Conservation (phyloP, 2,113 vertebrate species). For the Anoura caudifer region DNA sequence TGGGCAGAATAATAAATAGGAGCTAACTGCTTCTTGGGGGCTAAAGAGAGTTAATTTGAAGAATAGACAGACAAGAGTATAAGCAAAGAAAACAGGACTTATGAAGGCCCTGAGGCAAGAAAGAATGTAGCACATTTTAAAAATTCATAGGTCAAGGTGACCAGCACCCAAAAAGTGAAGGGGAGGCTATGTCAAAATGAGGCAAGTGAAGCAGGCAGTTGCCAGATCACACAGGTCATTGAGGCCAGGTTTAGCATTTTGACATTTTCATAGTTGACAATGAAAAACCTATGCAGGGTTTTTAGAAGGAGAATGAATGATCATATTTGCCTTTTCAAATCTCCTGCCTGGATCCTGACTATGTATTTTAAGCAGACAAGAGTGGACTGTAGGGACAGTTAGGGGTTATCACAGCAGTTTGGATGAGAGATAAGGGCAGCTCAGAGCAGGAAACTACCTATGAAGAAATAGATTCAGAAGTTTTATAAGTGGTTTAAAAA, state of each 20-base stretch:
- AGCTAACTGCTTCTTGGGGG: not conserved
- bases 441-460: not conserved
- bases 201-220: not conserved
- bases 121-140: not conserved
- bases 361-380: not conserved
- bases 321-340: not conserved
- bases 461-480: not conserved
- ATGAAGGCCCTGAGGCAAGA: not conserved
- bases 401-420: not conserved
- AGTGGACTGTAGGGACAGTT: not conserved
- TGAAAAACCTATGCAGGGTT: not conserved
- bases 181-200: not conserved
- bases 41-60: not conserved
- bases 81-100: not conserved
- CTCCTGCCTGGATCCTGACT: not conserved
- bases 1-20: not conserved
- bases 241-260: not conserved
- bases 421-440: not conserved
- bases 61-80: not conserved
- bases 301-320: not conserved
- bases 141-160: not conserved
- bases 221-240: rapidly evolving
- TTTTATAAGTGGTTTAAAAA: not conserved
- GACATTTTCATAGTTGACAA: not conserved
- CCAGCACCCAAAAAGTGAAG: not conserved